Conservation (phyloP, 2,888 invertebrate genomes). For the Schizotus pectinicornis region DNA sequence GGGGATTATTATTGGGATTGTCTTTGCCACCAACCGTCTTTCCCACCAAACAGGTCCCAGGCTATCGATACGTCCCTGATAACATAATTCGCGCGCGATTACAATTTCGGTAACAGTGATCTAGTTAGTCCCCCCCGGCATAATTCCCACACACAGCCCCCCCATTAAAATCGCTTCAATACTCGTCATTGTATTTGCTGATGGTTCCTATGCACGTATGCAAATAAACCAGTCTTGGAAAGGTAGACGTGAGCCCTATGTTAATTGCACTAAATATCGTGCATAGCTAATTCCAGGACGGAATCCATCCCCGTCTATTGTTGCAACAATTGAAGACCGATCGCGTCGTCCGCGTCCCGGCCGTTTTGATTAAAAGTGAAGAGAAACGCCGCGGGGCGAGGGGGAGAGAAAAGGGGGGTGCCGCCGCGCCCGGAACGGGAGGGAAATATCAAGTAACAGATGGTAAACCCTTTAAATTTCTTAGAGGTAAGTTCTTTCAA, state of each 20-base stretch:
- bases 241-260: not conserved
- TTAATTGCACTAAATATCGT: constrained; percentile 38
- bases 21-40: too few species aligned
- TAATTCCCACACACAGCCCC: constrained; percentile 12
- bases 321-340: constrained; percentile 27
- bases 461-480: constrained; percentile 32
- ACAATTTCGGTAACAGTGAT: constrained; percentile 35
- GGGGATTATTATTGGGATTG: too few species aligned
- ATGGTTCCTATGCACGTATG: constrained; percentile 41
- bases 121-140: constrained; percentile 30
- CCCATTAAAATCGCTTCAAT: not conserved
- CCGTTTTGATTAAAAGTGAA: constrained; percentile 24
- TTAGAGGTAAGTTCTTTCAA: constrained; percentile 26
- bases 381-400: too few species aligned
- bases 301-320: constrained; percentile 7
- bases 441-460: constrained; percentile 32
- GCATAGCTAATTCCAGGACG: constrained; percentile 39
- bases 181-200: constrained; percentile 31
- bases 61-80: too few species aligned
- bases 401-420: too few species aligned
- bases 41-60: too few species aligned
- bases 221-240: constrained; percentile 38
- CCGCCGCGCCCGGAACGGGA: constrained; percentile 3
- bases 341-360: constrained; percentile 1
- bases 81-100: too few species aligned